Evolutionary conservation across 2,797 vertebrate genomes (phyloP), one percentile per base, ranked within the genome.

Genomic region (Acanthurus tractus): DNA sequence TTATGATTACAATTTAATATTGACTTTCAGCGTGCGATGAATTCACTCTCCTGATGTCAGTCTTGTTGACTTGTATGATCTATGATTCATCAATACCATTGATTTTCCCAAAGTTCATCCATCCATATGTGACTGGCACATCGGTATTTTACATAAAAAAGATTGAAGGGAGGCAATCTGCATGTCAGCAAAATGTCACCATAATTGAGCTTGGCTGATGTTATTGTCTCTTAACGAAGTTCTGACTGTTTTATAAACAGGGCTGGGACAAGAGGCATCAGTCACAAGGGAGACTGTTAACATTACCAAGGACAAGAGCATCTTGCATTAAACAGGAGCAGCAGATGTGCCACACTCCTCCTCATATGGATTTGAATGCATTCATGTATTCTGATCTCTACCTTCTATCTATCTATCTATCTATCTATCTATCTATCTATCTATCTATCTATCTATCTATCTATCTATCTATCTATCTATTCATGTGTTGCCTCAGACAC

Each of bases 1-100:
- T 95, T 96, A 95, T 96, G 96, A 97, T 97, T 96, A 96, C 96
- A 96, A 96, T 96, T 96, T 95, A 94, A 95, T 96, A 95, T 95
- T 94, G 96, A 95, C 94, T 94, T 94, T 95, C 92, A 88, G 78
- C 70, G 86, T 94, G 94, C 95, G 82, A 95, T 95, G 96, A 96
- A 95, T 96, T 96, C 92, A 93, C 94, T 95, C 93, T 95, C 94
- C 92, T 89, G 92, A 95, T 95, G 95, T 91, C 93, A 96, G 95
- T 94, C 94, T 96, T 95, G 95, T 96, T 96, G 96, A 96, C 96
- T 96, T 87, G 94, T 94, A 96, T 86, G 94, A 96, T 97, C 95
- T 95, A 95, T 75, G 86, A 95, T 93, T 95, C 96, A 93, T 96
- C 95, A 94, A 96, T 96, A 96, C 93, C 93, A 96, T 96, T 88